Base-by-base conservation (phyloP, 1,140 invertebrate genomes). In the Watersipora subatra region DNA sequence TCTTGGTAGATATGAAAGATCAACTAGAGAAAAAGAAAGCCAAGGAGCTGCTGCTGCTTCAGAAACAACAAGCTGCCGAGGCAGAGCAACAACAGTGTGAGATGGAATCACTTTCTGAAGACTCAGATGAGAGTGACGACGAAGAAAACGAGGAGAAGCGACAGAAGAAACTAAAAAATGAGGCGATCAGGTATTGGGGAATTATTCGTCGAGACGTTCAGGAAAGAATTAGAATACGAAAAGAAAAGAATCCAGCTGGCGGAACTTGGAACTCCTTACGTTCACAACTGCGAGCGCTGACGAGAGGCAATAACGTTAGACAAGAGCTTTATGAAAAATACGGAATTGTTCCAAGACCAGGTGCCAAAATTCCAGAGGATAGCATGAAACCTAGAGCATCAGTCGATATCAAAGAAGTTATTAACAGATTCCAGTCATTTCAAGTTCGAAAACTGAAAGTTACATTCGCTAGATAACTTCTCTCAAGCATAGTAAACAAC, bases 401-500 rank as follows among this genome's bases (percentile, higher is more conserved):
- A 2, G 3, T 27, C n/a, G n/a, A 63, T 7, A 63, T 25, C 1
- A 28, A 46, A 28, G 62, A 30, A 24, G 29, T 25, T 19, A 55
- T 30, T 64, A 64, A 64, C 34, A 2, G 28, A 34, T 7, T 63
- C 28, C n/a, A 22, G n/a, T 59, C 57, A 12, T 22, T 59, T 59
- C n/a, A 22, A 59, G 57, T 26, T 12, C 7, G n/a, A 59, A 59
- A 22, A 59, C 15, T 59, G n/a, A 59, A 59, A 26, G 25, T 22
- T 7, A 59, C 25, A 59, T 26, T 22, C 15, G n/a, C 46, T 55
- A 55, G n/a, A 55, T 55, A n/a, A n/a, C n/a, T 55, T n/a, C 46
- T n/a, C n/a, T n/a, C n/a, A n/a, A n/a, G n/a, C n/a, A n/a, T 55
- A 15, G 46, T 55, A 15, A 55, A 55, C 46, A 55, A 15, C n/a